Evolutionary conservation across 2,888 invertebrate genomes (phyloP).

Genomic region (Andrena haemorrhoa): DNA sequence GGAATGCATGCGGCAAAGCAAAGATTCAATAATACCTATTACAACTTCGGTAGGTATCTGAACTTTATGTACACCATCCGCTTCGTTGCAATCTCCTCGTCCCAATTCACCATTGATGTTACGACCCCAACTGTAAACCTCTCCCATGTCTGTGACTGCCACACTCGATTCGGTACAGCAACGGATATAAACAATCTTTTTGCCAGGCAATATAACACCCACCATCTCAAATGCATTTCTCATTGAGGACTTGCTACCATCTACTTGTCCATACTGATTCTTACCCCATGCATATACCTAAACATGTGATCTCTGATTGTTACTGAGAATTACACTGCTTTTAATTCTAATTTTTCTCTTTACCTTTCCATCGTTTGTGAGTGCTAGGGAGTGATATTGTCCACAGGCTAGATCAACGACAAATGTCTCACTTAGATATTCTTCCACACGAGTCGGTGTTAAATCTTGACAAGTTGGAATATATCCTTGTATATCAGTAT

Average conservation of each 20-base stretch:
- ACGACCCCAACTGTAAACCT: slow-evolving; percentile 88
- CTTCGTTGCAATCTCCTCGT: slow-evolving; percentile 87
- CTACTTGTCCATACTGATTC: no score
- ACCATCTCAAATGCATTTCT: slow-evolving; percentile 86
- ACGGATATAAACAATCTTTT: slow-evolving; percentile 85
- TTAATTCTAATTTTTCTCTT: neutral
- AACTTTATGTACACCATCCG: slow-evolving; percentile 86
- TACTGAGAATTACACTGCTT: neutral
- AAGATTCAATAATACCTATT: slow-evolving; percentile 79
- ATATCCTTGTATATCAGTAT: slow-evolving; percentile 73
- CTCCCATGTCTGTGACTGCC: slow-evolving; percentile 87
- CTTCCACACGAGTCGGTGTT: slow-evolving; percentile 85
- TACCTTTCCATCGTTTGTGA: slow-evolving; percentile 85
- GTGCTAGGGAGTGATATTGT: slow-evolving; percentile 87
- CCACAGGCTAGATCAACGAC: slow-evolving; percentile 87
- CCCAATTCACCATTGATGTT: slow-evolving; percentile 87
- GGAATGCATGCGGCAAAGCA: no score
- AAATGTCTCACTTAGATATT: slow-evolving; percentile 84
- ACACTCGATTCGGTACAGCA: slow-evolving; percentile 87
- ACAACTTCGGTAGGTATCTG: slow-evolving; percentile 83
- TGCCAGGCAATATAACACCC: slow-evolving; percentile 84
- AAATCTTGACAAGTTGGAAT: no score
- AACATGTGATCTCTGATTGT: no score
- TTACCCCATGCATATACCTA: no score
- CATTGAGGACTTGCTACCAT: no score